Conservation (phyloP, 2,113 vertebrate genomes). For the Erinaceus europaeus region DNA sequence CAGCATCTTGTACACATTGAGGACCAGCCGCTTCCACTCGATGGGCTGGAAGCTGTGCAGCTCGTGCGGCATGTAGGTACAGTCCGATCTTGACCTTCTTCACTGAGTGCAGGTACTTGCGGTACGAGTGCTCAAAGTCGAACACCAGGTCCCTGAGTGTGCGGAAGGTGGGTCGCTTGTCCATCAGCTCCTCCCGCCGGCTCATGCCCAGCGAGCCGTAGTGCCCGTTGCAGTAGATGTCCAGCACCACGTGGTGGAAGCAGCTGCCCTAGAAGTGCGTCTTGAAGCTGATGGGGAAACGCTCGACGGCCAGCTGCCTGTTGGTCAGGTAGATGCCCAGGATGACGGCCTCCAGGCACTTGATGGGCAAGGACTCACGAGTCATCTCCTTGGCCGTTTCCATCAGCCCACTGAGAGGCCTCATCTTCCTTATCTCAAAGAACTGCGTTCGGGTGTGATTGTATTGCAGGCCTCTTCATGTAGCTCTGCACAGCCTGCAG, state of each 20-base stretch:
- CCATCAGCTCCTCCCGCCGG: slow-evolving; percentile 95
- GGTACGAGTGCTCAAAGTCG: slow-evolving; percentile 96
- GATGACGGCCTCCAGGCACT: slow-evolving; percentile 99
- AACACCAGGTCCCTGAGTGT: slow-evolving; percentile 96
- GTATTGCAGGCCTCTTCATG: too few species aligned
- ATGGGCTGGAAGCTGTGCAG: slow-evolving; percentile 96
- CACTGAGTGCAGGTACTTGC: slow-evolving; percentile 94
- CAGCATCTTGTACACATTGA: slow-evolving; percentile 90
- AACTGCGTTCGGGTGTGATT: slow-evolving; percentile 99
- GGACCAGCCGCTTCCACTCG: slow-evolving; percentile 95
- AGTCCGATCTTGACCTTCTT: slow-evolving; percentile 97
- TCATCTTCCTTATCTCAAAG: slow-evolving; percentile 97
- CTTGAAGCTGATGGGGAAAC: slow-evolving; percentile 99
- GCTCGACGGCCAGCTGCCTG: slow-evolving; percentile 92
- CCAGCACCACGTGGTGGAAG: slow-evolving; percentile 97
- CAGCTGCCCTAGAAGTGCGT: slow-evolving; percentile 96
- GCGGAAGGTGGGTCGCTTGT: slow-evolving; percentile 92
- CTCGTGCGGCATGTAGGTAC: slow-evolving; percentile 94
- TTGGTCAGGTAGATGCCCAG: slow-evolving; percentile 97
- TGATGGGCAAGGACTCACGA: slow-evolving; percentile 96
- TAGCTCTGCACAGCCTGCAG: too few species aligned
- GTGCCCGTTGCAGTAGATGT: slow-evolving; percentile 93
- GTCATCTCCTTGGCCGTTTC: slow-evolving; percentile 97
- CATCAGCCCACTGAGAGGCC: slow-evolving; percentile 96
- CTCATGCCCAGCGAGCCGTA: slow-evolving; percentile 97